Evolutionary conservation across 1,140 invertebrate species (phyloP).

Genomic region (Drosophila kanapiae): DNA sequence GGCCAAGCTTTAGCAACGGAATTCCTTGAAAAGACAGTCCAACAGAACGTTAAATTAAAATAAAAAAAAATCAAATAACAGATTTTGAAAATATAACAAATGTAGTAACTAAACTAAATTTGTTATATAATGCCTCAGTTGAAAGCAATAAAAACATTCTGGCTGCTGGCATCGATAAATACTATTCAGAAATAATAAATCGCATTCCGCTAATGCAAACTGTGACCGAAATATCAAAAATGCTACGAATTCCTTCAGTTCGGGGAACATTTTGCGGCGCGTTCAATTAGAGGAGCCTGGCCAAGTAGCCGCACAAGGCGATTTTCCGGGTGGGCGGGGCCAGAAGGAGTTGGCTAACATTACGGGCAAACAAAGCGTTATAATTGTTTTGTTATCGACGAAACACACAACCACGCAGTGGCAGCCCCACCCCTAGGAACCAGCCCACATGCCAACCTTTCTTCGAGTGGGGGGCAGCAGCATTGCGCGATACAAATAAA

Average conservation of each 20-base stretch:
- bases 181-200: conserved; percentile 5
- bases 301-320: conserved; percentile 40
- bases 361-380: conserved; percentile 70
- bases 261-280: conserved; percentile 53
- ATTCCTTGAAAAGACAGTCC: too few relatives aligned
- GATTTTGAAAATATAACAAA: background rate
- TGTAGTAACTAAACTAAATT: too few relatives aligned
- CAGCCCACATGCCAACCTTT: background rate
- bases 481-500: conserved; percentile 68
- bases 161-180: background rate
- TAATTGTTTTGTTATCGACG: conserved; percentile 80
- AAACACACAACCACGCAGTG: conserved; percentile 31
- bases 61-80: background rate
- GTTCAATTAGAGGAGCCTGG: conserved; percentile 70
- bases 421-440: conserved; percentile 7
- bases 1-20: background rate
- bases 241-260: conserved; percentile 24
- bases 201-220: conserved; percentile 12
- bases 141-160: too few relatives aligned
- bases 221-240: conserved; percentile 31
- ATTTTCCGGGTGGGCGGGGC: background rate
- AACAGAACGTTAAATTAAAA: background rate
- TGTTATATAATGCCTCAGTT: background rate
- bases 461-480: conserved; percentile 17
- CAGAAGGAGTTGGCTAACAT: conserved; percentile 39